phyloP scores from a whole-genome alignment of 2,113 vertebrate genomes.

The Boulengeromyrus knoepffleri region DNA sequence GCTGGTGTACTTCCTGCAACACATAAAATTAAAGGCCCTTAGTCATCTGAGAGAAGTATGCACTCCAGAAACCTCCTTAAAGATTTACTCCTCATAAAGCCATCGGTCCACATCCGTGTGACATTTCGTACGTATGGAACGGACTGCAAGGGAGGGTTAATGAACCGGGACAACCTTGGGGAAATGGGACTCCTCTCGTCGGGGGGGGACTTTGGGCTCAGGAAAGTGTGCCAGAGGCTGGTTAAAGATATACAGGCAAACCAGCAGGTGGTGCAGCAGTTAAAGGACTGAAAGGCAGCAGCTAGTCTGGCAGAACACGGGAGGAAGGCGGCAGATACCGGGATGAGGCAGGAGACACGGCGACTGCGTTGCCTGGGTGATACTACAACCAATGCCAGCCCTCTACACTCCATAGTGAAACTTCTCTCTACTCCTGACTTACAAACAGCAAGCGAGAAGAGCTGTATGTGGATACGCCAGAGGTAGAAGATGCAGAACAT shows the following conservation, averaged over 20 bases:
- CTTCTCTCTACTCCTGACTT: not conserved
- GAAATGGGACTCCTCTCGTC: not conserved
- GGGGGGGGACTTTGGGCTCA: not conserved
- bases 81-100: not conserved
- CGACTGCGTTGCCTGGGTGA: not conserved
- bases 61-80: not conserved
- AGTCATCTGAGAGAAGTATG: not conserved
- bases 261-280: not conserved
- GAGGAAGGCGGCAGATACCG: not conserved
- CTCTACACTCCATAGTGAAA: not conserved
- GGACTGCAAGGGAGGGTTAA: not conserved
- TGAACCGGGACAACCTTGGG: not conserved
- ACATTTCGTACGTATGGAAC: not conserved
- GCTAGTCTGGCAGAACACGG: not conserved
- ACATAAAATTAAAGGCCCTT: not conserved
- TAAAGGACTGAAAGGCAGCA: not conserved
- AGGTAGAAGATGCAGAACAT: conserved; percentile 32
- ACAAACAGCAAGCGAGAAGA: not conserved
- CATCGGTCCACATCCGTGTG: not conserved
- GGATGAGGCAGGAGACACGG: not conserved
- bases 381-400: not conserved
- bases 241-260: not conserved
- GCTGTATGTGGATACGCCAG: not conserved
- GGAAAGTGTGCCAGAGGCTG: not conserved
- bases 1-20: not conserved